A percentile compares a stretch with the other conserved stretches of the same genome.
These are phyloP conservation scores for Platypus cylindrus DNA, from an alignment of 2,888 invertebrate species.

Conservation along the genomic window DNA sequence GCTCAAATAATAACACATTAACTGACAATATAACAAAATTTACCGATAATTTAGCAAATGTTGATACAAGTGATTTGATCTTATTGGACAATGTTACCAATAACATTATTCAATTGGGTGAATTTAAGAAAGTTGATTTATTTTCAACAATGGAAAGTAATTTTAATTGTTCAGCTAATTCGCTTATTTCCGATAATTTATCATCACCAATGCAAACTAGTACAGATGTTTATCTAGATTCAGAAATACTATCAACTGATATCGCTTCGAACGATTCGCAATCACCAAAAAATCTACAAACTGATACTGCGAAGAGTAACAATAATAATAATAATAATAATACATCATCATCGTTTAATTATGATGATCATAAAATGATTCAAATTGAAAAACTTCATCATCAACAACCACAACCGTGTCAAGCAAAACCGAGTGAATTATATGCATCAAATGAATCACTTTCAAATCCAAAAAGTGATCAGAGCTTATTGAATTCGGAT, in stretches of 20 bases:
- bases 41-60: constrained; percentile 16
- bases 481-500: constrained; percentile 32
- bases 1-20: constrained; percentile 19
- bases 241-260: constrained; percentile 34
- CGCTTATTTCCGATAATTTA: constrained; percentile 35
- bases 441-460: constrained; percentile 31
- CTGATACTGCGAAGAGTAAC: constrained; percentile 15
- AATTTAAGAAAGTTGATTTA: constrained; percentile 25
- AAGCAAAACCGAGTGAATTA: too few relatives aligned
- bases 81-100: constrained; percentile 27
- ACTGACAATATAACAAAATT: constrained; percentile 16
- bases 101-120: constrained; percentile 26
- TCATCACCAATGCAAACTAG: constrained; percentile 40
- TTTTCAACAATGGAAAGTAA: constrained; percentile 25
- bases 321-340: too few relatives aligned
- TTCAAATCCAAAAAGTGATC: constrained; percentile 34
- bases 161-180: constrained; percentile 35
- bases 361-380: constrained; percentile 16
- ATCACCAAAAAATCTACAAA: constrained; percentile 31
- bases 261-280: constrained; percentile 35
- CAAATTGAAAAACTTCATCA: constrained; percentile 10
- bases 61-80: constrained; percentile 24
- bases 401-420: constrained; percentile 7
- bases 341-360: constrained; percentile 16
- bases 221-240: constrained; percentile 36